phyloP scores from a whole-genome alignment of 2,888 invertebrate genomes.

The Holacanthella duospinosa region DNA sequence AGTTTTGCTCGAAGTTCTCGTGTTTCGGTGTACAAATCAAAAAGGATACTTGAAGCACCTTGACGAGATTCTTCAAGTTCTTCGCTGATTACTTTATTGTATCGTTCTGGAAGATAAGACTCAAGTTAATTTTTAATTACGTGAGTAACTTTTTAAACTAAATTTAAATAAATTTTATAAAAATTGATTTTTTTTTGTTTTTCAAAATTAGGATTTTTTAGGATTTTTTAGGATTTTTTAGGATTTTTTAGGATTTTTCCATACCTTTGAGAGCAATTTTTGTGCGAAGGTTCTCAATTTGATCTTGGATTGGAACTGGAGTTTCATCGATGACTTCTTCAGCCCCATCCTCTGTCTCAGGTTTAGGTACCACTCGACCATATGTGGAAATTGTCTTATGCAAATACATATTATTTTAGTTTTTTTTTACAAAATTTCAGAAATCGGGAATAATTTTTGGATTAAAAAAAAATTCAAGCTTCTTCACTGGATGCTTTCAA shows the following conservation, averaged over 20 bases:
- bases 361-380: constrained; percentile 27
- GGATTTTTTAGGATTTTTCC: not conserved
- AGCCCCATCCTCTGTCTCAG: constrained; percentile 12
- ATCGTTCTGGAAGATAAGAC: constrained; percentile 18
- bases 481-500: too few relatives aligned
- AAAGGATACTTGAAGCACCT: constrained; percentile 25
- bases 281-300: constrained; percentile 34
- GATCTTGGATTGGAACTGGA: constrained; percentile 32
- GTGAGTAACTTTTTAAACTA: too few relatives aligned
- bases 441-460: too few relatives aligned
- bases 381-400: constrained; percentile 17
- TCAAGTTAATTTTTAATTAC: not conserved
- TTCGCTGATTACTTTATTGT: constrained; percentile 32
- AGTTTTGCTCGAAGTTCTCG: constrained; percentile 25
- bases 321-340: constrained; percentile 26
- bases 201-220: not conserved
- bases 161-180: not conserved
- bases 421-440: too few relatives aligned
- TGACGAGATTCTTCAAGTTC: constrained; percentile 30
- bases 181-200: too few relatives aligned
- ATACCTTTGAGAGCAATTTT: constrained; percentile 33
- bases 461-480: too few relatives aligned
- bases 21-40: constrained; percentile 27
- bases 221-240: not conserved
- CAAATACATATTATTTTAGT: not conserved